Evolutionary conservation across 2,113 vertebrate genomes (phyloP).

Genomic region (Pleuronectes platessa): DNA sequence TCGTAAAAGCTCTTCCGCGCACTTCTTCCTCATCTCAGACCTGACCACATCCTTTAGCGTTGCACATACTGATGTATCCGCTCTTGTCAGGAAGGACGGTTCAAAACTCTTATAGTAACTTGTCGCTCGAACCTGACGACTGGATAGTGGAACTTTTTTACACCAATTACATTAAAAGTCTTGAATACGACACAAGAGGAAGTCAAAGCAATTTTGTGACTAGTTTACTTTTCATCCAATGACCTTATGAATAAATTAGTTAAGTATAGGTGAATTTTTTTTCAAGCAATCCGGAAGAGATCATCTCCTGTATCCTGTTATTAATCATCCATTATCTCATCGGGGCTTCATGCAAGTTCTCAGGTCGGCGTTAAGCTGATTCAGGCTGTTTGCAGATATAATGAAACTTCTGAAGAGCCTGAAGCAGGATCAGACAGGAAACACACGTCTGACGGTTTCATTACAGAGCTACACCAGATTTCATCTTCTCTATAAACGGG

Average conservation of each 20-base stretch:
- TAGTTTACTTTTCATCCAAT: not conserved
- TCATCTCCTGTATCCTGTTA: not conserved
- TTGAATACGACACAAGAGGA: not conserved
- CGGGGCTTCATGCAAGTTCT: not conserved
- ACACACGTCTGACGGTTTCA: not conserved
- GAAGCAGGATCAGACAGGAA: conserved; percentile 35
- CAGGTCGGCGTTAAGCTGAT: conserved; percentile 16
- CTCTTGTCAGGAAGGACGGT: conserved; percentile 28
- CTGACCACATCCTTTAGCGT: conserved; percentile 82
- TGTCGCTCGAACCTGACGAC: not conserved
- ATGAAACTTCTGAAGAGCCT: conserved; percentile 29
- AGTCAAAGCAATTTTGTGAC: not conserved
- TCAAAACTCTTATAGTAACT: not conserved
- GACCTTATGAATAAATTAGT: not conserved
- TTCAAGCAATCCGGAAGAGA: too few species aligned
- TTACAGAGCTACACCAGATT: not conserved
- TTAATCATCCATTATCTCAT: not conserved
- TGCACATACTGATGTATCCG: conserved; percentile 62
- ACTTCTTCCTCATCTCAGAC: conserved; percentile 73
- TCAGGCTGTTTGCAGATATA: conserved; percentile 34
- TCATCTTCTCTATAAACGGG: too few species aligned
- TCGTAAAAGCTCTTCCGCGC: conserved; percentile 37
- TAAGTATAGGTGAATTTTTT: too few species aligned
- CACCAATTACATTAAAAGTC: not conserved
- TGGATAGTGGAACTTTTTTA: not conserved